Base-by-base conservation (phyloP, 2,113 vertebrate genomes). In the Noctilio leporinus region DNA sequence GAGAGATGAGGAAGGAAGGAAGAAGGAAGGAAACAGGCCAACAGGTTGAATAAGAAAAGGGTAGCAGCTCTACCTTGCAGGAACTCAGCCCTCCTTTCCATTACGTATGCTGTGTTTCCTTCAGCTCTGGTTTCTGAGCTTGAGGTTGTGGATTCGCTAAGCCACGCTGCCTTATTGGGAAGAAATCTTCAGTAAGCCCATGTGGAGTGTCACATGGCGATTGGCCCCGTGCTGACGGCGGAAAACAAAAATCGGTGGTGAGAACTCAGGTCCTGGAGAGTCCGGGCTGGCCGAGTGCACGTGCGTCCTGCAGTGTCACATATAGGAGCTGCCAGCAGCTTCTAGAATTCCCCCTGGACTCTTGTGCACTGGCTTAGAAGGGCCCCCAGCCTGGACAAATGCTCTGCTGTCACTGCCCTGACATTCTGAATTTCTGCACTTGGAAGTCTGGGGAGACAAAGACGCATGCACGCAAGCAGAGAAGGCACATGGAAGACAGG, bases 271-370 rank as follows among this genome's bases (percentile, higher is more conserved):
- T 49, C 69, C 14, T 28, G 9, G 33, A 40, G 16, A 24, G 4
- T 6, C 5, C 20, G 14, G 20, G 3, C 22, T 35, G n/a, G 0
- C 19, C 38, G 59, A 35, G 53, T 69, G 33, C 8, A 2, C 1
- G 2, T 33, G 16, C 10, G 38, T 0, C 2, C 8, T 28, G 1
- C 5, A 35, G 12, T 11, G 11, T 5, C 20, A 10, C 47, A 16
- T 10, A 40, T n/a, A n/a, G 62, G 67, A 72, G 7, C 57, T 76
- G 10, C 12, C 17, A 5, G 11, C 26, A 62, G 17, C 20, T 17
- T 72, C 15, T 17, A 16, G 53, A 81, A 62, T 49, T 55, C 69
- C 89, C 53, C 19, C 59, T 55, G 10, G n/a, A 17, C 19, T 94
- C 43, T 15, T 72, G 30, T 2, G 64, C 69, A 49, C 28, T 45